Conservation (phyloP, 2,113 vertebrate genomes). For the Oncorhynchus mykiss region DNA sequence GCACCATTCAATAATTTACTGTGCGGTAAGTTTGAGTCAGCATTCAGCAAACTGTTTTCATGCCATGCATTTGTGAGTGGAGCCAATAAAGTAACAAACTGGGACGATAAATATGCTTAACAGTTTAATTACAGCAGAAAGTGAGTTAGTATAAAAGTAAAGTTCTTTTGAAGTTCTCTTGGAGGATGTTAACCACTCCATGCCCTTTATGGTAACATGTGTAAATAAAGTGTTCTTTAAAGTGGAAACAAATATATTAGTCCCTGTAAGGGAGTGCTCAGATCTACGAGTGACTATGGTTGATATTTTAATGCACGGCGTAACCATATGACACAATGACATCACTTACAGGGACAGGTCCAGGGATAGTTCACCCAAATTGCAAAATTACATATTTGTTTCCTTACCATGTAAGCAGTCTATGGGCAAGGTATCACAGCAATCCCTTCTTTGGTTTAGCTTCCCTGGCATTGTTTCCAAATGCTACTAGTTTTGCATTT, state of each 20-base stretch:
- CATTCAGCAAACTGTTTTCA: constrained; percentile 16
- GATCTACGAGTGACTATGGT: background rate
- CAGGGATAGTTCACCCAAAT: too few relatives aligned
- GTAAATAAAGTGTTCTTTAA: too few relatives aligned
- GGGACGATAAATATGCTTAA: constrained; percentile 20
- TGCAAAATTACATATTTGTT: too few relatives aligned
- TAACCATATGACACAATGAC: background rate
- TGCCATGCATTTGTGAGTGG: constrained; percentile 19
- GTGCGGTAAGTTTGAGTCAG: constrained; percentile 29
- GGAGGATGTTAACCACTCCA: constrained; percentile 1
- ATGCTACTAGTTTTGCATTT: too few relatives aligned
- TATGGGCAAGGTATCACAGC: too few relatives aligned
- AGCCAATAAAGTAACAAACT: constrained; percentile 11
- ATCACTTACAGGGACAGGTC: background rate
- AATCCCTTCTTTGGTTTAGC: too few relatives aligned
- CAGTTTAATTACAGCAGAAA: constrained; percentile 20
- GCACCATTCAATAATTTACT: constrained; percentile 35
- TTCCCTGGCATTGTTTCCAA: too few relatives aligned
- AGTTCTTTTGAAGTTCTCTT: background rate
- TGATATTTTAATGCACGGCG: background rate
- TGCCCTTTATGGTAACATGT: background rate
- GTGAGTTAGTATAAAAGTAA: background rate
- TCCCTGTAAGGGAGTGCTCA: background rate
- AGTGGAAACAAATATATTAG: background rate
- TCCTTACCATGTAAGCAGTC: too few relatives aligned